These are phyloP conservation scores for Sphinx pinastri DNA, from an alignment of 2,888 invertebrate genomes.

Conservation along the genomic window DNA sequence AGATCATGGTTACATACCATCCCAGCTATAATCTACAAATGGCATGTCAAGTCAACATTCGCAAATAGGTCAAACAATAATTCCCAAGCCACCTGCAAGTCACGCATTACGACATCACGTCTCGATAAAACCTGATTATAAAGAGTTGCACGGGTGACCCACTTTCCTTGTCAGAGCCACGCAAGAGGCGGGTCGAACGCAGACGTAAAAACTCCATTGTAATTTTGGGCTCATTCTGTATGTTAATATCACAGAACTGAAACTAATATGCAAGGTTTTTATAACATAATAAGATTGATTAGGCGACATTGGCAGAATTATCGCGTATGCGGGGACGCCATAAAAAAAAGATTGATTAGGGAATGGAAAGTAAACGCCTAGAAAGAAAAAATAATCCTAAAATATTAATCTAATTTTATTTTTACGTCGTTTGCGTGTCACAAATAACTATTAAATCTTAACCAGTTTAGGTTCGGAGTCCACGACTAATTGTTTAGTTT, in stretches of 20 bases:
- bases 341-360: too few species aligned
- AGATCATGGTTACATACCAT: too few species aligned
- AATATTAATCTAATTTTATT: too few species aligned
- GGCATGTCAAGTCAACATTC: not conserved
- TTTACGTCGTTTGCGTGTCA: too few species aligned
- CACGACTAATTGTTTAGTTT: too few species aligned
- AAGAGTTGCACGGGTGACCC: not conserved
- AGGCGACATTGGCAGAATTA: too few species aligned
- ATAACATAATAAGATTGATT: not conserved
- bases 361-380: too few species aligned
- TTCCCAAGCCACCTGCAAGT: not conserved
- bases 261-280: not conserved
- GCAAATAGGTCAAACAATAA: not conserved
- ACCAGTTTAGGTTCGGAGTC: too few species aligned
- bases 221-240: not conserved
- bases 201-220: not conserved
- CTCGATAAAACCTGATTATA: not conserved
- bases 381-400: too few species aligned
- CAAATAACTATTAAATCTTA: too few species aligned
- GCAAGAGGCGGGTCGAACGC: not conserved
- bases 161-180: not conserved
- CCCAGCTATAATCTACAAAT: not conserved
- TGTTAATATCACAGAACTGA: not conserved
- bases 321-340: too few species aligned
- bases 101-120: not conserved